Evolutionary conservation across 2,113 vertebrate species (phyloP).

Genomic region (Dasyprocta punctata): DNA sequence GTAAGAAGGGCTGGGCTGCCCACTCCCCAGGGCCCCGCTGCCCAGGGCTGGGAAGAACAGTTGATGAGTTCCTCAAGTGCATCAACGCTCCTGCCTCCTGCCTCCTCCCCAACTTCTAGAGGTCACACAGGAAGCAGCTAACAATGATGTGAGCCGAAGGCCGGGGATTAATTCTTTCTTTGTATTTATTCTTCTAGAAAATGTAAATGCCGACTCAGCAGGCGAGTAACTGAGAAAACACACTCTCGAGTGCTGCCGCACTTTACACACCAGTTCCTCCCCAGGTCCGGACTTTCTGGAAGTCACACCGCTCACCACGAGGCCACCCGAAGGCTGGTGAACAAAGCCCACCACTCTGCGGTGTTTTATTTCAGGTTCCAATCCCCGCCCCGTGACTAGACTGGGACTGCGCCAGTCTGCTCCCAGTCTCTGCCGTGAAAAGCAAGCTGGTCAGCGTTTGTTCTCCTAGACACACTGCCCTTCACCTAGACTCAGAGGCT

Average conservation of each 20-base stretch:
- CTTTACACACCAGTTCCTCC: not conserved
- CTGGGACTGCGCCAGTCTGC: not conserved
- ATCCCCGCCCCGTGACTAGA: not conserved
- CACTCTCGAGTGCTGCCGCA: not conserved
- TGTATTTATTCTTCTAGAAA: conserved; percentile 38
- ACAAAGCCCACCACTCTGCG: not conserved
- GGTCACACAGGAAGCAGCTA: not conserved
- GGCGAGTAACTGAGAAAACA: not conserved
- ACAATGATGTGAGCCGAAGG: conserved; percentile 24
- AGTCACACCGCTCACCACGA: not conserved
- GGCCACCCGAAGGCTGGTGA: not conserved
- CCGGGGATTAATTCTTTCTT: not conserved
- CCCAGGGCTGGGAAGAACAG: not conserved
- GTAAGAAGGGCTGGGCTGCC: not conserved
- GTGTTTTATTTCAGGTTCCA: conserved; percentile 56
- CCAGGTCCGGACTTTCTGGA: not conserved
- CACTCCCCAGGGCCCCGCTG: too few relatives aligned
- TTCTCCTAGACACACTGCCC: not conserved
- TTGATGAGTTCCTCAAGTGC: not conserved
- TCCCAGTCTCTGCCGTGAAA: not conserved
- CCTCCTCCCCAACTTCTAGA: not conserved
- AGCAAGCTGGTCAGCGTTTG: not conserved
- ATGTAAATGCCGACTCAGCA: not conserved
- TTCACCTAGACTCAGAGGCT: not conserved
- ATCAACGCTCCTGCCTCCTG: not conserved